A percentile compares a stretch with the other conserved stretches of the same genome.
These are phyloP conservation scores for Drosophila phalerata DNA, from an alignment of 2,888 invertebrate species.

Conservation along the genomic window DNA sequence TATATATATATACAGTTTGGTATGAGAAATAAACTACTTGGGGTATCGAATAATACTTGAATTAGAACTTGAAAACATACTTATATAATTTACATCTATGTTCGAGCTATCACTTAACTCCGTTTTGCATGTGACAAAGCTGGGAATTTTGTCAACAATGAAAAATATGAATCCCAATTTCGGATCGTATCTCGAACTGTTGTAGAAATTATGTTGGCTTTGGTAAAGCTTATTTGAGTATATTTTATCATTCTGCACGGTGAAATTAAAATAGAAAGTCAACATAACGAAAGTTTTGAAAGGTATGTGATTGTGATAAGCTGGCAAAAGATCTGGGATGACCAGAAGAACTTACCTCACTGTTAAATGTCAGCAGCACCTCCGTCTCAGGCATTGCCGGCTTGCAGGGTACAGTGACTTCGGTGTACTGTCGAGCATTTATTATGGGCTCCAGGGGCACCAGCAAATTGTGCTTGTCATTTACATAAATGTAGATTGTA, in stretches of 20 bases:
- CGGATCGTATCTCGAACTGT: slow-evolving; percentile 64
- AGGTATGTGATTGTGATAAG: slow-evolving; percentile 31
- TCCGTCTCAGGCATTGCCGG: slow-evolving; percentile 88
- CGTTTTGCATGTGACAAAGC: slow-evolving; percentile 52
- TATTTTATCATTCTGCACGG: slow-evolving; percentile 52
- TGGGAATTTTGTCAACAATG: slow-evolving; percentile 53
- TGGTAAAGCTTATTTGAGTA: slow-evolving; percentile 57
- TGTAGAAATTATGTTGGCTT: slow-evolving; percentile 60
- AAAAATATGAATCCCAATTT: slow-evolving; percentile 73
- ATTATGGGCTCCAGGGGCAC: slow-evolving; percentile 82
- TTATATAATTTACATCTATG: slow-evolving; percentile 1
- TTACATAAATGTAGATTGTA: slow-evolving; percentile 87
- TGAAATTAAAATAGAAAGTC: slow-evolving; percentile 28
- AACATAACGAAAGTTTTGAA: slow-evolving; percentile 25
- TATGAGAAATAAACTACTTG: slow-evolving; percentile 12
- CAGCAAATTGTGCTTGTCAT: slow-evolving; percentile 86
- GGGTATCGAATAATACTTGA: slow-evolving; percentile 14
- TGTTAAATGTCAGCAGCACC: slow-evolving; percentile 85
- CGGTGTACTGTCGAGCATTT: slow-evolving; percentile 85
- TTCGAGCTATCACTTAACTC: not conserved
- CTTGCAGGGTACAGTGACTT: slow-evolving; percentile 88
- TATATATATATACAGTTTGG: slow-evolving; percentile 19
- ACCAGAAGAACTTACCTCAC: slow-evolving; percentile 80
- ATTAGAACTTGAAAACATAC: slow-evolving; percentile 31
- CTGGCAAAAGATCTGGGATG: not conserved